Percentiles rank a stretch among this genome's conserved stretches.
These are phyloP conservation scores for Leptogaster cylindrica DNA, from an alignment of 2,888 invertebrate species.

Conservation along the genomic window DNA sequence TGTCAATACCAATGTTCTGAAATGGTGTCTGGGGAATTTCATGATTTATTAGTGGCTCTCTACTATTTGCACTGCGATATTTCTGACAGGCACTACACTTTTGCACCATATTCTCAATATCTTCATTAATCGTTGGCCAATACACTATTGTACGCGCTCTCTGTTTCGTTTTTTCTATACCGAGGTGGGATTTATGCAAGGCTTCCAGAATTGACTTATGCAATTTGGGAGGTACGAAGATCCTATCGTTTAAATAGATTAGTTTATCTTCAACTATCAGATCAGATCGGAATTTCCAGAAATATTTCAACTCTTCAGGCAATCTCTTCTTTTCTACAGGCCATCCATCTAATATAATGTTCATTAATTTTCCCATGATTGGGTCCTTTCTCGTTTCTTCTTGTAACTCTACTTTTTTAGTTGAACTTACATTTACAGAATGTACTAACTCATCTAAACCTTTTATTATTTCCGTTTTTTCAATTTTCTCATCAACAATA, in stretches of 20 bases:
- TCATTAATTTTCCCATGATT: constrained; percentile 1
- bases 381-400: constrained; percentile 27
- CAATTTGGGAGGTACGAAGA: not conserved
- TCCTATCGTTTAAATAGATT: constrained; percentile 6
- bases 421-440: not conserved
- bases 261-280: not conserved
- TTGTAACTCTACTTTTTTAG: constrained; percentile 20
- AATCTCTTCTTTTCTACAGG: not conserved
- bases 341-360: not conserved
- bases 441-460: constrained; percentile 41
- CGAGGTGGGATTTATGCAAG: constrained; percentile 25
- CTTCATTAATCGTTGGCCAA: constrained; percentile 25
- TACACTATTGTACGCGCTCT: constrained; percentile 27
- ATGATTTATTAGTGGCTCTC: constrained; percentile 20
- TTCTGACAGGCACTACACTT: constrained; percentile 37
- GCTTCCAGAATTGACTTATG: not conserved
- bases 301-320: not conserved
- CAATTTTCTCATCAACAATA: not conserved
- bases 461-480: not conserved
- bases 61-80: constrained; percentile 5
- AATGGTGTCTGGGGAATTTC: constrained; percentile 12
- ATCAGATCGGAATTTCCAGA: constrained; percentile 4
- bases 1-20: constrained; percentile 51
- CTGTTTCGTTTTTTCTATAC: constrained; percentile 36
- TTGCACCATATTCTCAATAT: constrained; percentile 29